phyloP scores from a whole-genome alignment of 2,888 invertebrate species.

The Cephonodes hylas region DNA sequence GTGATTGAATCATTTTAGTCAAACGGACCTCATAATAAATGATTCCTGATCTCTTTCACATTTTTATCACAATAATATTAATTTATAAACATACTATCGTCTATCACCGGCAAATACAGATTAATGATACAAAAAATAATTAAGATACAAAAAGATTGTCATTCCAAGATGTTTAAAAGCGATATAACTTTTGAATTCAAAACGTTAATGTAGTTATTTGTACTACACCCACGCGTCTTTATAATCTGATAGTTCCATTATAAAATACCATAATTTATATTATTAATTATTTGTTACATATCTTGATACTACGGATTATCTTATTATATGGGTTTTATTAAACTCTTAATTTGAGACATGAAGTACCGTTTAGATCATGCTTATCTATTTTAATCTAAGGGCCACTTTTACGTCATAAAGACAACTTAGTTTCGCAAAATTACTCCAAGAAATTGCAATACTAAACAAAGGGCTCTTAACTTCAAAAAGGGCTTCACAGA shows the following conservation, averaged over 20 bases:
- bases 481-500: not conserved
- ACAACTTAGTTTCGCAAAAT: not conserved
- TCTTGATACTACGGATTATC: constrained; percentile 12
- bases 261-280: constrained; percentile 9
- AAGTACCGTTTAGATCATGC: not conserved
- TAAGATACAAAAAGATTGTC: not conserved
- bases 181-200: constrained; percentile 16
- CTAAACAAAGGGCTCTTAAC: not conserved
- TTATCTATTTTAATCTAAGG: no score
- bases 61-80: not conserved
- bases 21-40: not conserved
- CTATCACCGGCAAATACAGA: not conserved
- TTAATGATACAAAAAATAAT: not conserved
- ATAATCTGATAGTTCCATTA: constrained; percentile 7
- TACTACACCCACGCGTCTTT: not conserved
- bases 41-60: not conserved
- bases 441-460: not conserved
- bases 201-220: constrained; percentile 8
- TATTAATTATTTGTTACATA: constrained; percentile 13
- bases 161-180: not conserved
- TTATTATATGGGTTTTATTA: constrained; percentile 6
- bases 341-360: not conserved
- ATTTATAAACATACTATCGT: not conserved
- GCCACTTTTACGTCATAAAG: no score
- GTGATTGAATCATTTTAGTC: no score